These are phyloP conservation scores for Todus mexicanus DNA, from an alignment of 2,797 vertebrate species.

Conservation along the genomic window DNA sequence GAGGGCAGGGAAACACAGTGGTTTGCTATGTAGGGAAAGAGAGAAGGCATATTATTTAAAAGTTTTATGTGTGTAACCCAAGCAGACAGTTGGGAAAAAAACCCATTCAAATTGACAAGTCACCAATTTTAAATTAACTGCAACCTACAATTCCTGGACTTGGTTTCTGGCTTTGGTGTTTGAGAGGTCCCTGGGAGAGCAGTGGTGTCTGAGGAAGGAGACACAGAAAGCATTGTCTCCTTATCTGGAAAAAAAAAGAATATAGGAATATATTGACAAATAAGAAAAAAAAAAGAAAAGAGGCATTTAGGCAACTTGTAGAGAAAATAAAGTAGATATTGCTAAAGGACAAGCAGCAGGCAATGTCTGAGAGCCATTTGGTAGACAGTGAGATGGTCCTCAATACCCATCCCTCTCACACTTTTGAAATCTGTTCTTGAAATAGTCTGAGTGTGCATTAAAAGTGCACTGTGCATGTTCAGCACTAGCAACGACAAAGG, in stretches of 20 bases:
- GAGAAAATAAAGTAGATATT: not conserved
- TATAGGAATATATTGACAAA: not conserved
- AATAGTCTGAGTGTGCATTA: not conserved
- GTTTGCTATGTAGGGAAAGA: slow-evolving; percentile 10
- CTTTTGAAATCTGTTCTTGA: not conserved
- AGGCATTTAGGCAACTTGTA: not conserved
- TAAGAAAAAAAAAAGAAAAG: not conserved
- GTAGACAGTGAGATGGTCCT: not conserved
- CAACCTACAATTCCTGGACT: slow-evolving; percentile 7
- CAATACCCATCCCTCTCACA: not conserved
- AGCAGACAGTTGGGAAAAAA: slow-evolving; percentile 59
- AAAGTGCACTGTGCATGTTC: not conserved
- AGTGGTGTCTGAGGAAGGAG: not conserved
- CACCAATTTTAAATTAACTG: slow-evolving; percentile 52
- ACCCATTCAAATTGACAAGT: slow-evolving; percentile 55
- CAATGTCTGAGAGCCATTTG: not conserved
- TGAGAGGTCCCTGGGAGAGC: slow-evolving; percentile 34
- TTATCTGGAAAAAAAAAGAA: not conserved
- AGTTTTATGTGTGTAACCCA: slow-evolving; percentile 48
- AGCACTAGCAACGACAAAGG: not conserved
- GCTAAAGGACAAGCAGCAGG: not conserved
- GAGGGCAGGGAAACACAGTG: slow-evolving; percentile 9
- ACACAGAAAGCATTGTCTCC: not conserved
- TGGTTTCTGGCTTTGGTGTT: slow-evolving; percentile 15
- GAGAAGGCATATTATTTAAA: slow-evolving; percentile 31